These are phyloP conservation scores for Peromyscus eremicus DNA, from an alignment of 2,797 vertebrate species.

Conservation along the genomic window DNA sequence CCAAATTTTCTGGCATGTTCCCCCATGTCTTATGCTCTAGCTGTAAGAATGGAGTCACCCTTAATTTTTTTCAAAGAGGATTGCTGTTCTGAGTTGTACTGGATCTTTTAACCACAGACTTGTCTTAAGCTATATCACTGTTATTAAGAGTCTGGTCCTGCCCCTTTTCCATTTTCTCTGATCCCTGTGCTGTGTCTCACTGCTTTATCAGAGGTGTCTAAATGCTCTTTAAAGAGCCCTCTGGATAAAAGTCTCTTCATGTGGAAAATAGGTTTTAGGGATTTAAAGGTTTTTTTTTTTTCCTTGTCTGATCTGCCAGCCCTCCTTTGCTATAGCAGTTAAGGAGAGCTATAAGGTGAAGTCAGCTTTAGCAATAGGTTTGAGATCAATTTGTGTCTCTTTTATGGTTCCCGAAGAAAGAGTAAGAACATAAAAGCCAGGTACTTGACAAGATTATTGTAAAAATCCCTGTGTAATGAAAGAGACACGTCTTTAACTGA, in stretches of 20 bases:
- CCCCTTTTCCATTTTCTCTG: conserved; percentile 29
- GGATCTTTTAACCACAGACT: conserved; percentile 26
- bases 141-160: conserved; percentile 33
- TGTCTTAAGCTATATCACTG: conserved; percentile 35
- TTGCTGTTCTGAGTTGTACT: conserved; percentile 32
- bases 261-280: conserved; percentile 52
- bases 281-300: not conserved
- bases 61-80: conserved; percentile 46
- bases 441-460: not conserved
- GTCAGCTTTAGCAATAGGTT: not conserved
- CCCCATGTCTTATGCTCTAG: not conserved
- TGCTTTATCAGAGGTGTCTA: not conserved
- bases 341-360: not conserved
- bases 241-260: conserved; percentile 55
- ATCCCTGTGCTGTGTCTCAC: conserved; percentile 46
- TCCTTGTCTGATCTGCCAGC: not conserved
- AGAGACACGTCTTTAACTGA: rapidly evolving
- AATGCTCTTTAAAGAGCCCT: conserved; percentile 25
- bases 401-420: not conserved
- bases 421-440: not conserved
- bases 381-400: conserved; percentile 15
- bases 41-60: not conserved
- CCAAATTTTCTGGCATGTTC: conserved; percentile 21
- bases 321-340: not conserved
- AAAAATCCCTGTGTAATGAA: not conserved